These are phyloP conservation scores for Ranitomeya imitator DNA, from an alignment of 2,113 vertebrate genomes.

Conservation along the genomic window DNA sequence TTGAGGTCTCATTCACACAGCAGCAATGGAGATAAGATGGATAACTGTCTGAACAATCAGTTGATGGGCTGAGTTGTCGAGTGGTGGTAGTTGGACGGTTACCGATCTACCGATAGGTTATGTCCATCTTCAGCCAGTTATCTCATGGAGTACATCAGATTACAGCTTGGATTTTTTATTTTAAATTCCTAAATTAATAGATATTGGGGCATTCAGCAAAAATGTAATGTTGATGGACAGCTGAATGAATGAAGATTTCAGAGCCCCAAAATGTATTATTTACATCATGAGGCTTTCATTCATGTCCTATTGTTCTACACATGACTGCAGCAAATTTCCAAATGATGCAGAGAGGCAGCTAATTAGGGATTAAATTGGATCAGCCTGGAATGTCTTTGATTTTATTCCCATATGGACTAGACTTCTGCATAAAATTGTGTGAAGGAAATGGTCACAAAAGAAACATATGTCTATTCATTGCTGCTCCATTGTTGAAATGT, in stretches of 20 bases:
- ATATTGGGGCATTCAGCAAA: background rate
- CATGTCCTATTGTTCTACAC: background rate
- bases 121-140: background rate
- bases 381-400: conserved; percentile 2
- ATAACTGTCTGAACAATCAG: background rate
- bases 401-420: background rate
- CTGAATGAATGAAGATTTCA: background rate
- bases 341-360: background rate
- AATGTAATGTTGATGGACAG: background rate
- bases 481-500: conserved; percentile 10
- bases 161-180: background rate
- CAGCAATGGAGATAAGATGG: background rate
- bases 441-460: background rate
- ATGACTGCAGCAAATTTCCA: background rate
- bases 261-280: background rate
- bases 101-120: background rate
- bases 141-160: background rate
- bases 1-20: background rate
- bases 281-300: background rate
- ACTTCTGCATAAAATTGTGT: background rate
- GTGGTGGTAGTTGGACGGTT: background rate
- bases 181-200: background rate
- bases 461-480: background rate
- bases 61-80: background rate
- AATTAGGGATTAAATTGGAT: conserved; percentile 3